Percentiles rank a stretch among this genome's conserved stretches.
These are phyloP conservation scores for Brachirus orientalis DNA, from an alignment of 2,113 vertebrate species.

Conservation along the genomic window DNA sequence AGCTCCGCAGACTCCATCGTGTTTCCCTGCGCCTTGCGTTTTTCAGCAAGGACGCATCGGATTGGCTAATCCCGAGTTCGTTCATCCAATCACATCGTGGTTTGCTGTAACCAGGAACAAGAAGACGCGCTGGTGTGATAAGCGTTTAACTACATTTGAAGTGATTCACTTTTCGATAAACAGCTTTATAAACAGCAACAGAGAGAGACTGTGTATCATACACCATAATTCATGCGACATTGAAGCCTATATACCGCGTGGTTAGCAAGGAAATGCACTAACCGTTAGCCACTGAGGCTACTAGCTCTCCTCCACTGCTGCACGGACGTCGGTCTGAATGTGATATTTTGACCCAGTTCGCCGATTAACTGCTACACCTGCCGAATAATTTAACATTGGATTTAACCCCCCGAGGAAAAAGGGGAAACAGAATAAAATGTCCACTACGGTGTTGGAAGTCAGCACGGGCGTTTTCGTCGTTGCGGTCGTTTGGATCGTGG, in stretches of 20 bases:
- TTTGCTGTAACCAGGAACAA: slow-evolving; percentile 69
- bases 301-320: neutral
- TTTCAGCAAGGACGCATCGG: slow-evolving; percentile 29
- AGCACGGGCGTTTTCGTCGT: slow-evolving; percentile 86
- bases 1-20: neutral
- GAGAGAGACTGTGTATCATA: neutral
- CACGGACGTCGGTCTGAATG: neutral
- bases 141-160: no score
- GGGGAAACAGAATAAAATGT: slow-evolving; percentile 66
- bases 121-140: neutral
- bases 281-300: neutral
- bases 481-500: slow-evolving; percentile 83
- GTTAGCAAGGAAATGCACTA: neutral
- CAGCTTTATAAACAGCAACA: neutral
- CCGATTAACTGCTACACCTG: fast-evolving
- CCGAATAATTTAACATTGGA: neutral
- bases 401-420: neutral
- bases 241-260: no score
- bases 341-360: fast-evolving
- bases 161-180: neutral
- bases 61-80: slow-evolving; percentile 44
- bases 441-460: slow-evolving; percentile 75
- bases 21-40: fast-evolving
- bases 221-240: neutral
- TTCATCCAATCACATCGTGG: slow-evolving; percentile 39